Percentiles rank a stretch among this genome's conserved stretches.
phyloP scores from a whole-genome alignment of 2,797 vertebrate species.

The Macropus fuliginosus region DNA sequence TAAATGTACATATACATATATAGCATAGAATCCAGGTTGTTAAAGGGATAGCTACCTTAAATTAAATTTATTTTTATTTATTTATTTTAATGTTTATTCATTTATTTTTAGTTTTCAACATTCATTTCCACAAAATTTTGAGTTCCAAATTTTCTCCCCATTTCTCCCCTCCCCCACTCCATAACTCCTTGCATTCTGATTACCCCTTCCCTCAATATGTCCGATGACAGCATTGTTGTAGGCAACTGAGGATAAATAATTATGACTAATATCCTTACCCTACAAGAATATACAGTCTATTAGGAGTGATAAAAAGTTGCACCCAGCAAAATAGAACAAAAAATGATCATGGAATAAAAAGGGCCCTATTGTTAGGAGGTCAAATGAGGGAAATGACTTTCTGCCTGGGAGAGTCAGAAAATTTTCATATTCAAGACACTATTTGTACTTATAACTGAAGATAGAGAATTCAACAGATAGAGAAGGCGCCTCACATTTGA shows the following conservation, averaged over 20 bases:
- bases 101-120: too few relatives aligned
- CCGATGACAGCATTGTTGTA: too few relatives aligned
- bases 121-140: too few relatives aligned
- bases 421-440: neutral
- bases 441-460: neutral
- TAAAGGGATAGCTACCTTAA: neutral
- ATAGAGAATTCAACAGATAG: neutral
- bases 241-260: too few relatives aligned
- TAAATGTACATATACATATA: neutral
- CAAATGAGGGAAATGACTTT: neutral
- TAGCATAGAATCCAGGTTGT: neutral
- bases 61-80: neutral
- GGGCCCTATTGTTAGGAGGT: too few relatives aligned
- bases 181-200: too few relatives aligned
- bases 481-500: fast-evolving
- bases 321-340: neutral
- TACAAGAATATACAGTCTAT: neutral
- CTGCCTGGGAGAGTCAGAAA: neutral
- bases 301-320: neutral
- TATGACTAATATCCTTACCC: too few relatives aligned
- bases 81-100: too few relatives aligned
- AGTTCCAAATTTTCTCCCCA: too few relatives aligned
- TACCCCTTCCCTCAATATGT: too few relatives aligned
- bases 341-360: too few relatives aligned
- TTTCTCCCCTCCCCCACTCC: too few relatives aligned